Conservation (phyloP, 2,888 invertebrate genomes). For the Trachelus stipa region DNA sequence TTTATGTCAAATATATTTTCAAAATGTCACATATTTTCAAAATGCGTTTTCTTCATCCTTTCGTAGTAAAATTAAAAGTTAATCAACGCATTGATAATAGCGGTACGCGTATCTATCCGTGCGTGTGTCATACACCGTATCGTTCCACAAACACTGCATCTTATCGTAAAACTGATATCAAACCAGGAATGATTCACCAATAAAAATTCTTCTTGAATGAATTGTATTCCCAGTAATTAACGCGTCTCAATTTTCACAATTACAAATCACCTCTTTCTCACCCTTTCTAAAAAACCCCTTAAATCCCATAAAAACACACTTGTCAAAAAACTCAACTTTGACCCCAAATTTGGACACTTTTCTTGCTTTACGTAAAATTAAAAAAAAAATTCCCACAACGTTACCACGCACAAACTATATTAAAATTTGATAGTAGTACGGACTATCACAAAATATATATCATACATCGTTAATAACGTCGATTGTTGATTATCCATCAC, state of each 20-base stretch:
- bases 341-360: neutral
- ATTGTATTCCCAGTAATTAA: constrained; percentile 10
- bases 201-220: constrained; percentile 43
- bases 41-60: neutral
- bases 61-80: neutral
- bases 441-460: neutral
- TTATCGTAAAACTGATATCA: constrained; percentile 44
- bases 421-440: neutral
- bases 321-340: constrained; percentile 5
- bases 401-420: neutral
- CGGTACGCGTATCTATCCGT: constrained; percentile 15
- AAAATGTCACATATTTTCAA: neutral
- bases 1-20: neutral
- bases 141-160: constrained; percentile 50
- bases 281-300: neutral
- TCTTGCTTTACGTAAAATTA: neutral
- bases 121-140: constrained; percentile 42
- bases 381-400: neutral
- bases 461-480: neutral
- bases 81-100: neutral
- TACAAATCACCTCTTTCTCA: neutral
- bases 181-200: constrained; percentile 52
- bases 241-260: neutral
- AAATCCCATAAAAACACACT: neutral
- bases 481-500: neutral